Evolutionary conservation across 2,797 vertebrate genomes (phyloP).

Genomic region (Synaphobranchus kaupii): DNA sequence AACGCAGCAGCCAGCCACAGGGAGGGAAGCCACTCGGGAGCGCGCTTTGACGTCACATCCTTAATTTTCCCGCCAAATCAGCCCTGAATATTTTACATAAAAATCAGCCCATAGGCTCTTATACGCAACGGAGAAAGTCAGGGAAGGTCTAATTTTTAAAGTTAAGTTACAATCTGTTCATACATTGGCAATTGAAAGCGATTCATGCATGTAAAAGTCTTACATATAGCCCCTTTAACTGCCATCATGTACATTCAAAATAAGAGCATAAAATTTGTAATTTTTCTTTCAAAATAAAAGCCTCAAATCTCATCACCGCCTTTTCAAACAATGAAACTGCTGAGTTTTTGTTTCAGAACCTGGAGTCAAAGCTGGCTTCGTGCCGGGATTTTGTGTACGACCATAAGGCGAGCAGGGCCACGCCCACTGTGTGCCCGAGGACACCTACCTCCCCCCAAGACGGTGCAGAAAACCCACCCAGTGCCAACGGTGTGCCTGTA

Average conservation of each 20-base stretch:
- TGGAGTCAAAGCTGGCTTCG: conserved; percentile 94
- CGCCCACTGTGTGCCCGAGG: conserved; percentile 57
- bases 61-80: no score
- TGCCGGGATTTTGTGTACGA: conserved; percentile 92
- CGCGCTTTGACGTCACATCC: no score
- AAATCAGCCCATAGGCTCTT: no score
- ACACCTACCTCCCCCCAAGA: conserved; percentile 72
- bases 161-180: no score
- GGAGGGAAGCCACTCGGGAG: no score
- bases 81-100: no score
- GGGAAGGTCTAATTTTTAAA: no score
- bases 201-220: no score
- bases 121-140: no score
- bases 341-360: conserved; percentile 71
- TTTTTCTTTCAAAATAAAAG: not conserved
- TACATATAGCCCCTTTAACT: not conserved
- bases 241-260: not conserved
- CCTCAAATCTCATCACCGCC: not conserved
- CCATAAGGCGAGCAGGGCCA: conserved; percentile 72
- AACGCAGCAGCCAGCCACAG: no score
- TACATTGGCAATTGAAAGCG: no score
- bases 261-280: not conserved
- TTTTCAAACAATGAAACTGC: not conserved
- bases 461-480: conserved; percentile 67
- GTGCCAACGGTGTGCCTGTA: conserved; percentile 68